Evolutionary conservation across 2,888 invertebrate species (phyloP), one percentile per base, ranked within the genome.

Genomic region (Aphrophora alni): DNA sequence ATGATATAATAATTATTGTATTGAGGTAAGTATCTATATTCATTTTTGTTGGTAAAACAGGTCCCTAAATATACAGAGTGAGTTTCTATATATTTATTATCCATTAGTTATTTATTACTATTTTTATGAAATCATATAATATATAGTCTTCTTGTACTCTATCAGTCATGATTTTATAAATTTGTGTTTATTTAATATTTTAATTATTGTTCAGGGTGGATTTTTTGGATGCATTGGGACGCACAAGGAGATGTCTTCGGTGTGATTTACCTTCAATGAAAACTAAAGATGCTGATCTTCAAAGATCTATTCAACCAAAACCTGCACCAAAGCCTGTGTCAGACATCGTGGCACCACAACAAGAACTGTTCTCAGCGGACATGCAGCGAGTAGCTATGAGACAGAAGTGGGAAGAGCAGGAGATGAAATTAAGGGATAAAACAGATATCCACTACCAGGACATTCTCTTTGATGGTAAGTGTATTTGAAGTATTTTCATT

Each of bases 361-460:
- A 21, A 59, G 89, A 89, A 85, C 24, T 91, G 51, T 85, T 88
- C 84, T 91, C 91, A 0, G 87, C 88, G 75, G 91, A 91, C 87
- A 91, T 91, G 86, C 89, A 92, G 86, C 90, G 92, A 69, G 93
- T 95, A 86, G 92, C 94, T 81, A 91, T 96, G 89, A 91, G 96
- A 73, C 90, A 93, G 84, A 94, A 96, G 87, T 98, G 98, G 98
- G 96, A 97, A 86, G 90, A 94, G 83, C 95, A 97, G 86, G 96
- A 95, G 86, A 91, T 90, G 74, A 93, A 94, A 86, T 89, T 96
- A 77, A 87, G 92, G 0, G 90, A 93, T 3, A 94, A 96, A 88
- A 89, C 92, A 81, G 91, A 95, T 88, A 91, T 97, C 76, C 98
- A 98, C 89, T 98, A 98, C 87, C 95, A 97, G 88, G 97, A 98